phyloP scores from a whole-genome alignment of 2,888 invertebrate genomes.

The Hylaea fasciaria region DNA sequence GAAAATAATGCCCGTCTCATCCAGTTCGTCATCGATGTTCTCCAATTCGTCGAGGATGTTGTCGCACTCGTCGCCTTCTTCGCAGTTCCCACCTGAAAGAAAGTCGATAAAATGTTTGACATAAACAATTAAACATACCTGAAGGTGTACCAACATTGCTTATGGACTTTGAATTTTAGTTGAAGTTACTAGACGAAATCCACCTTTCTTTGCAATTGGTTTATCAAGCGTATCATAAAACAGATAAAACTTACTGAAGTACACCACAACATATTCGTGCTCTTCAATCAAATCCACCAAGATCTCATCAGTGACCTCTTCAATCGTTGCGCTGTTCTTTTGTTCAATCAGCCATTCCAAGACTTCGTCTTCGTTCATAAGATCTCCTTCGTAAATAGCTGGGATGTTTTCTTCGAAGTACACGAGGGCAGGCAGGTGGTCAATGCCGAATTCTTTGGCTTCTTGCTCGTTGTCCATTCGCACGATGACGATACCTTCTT shows the following conservation, averaged over 20 bases:
- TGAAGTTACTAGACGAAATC: no score
- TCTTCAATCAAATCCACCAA: slow-evolving; percentile 93
- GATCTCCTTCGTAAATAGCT: slow-evolving; percentile 95
- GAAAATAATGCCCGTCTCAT: slow-evolving; percentile 96
- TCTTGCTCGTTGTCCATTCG: slow-evolving; percentile 95
- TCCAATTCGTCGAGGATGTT: slow-evolving; percentile 93
- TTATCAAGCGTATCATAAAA: no score
- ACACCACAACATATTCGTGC: slow-evolving; percentile 97
- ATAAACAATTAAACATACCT: no score
- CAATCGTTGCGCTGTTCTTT: slow-evolving; percentile 95
- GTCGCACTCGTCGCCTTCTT: slow-evolving; percentile 94
- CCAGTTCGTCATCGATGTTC: slow-evolving; percentile 96
- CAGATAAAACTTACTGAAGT: slow-evolving; percentile 89
- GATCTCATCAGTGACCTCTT: slow-evolving; percentile 97
- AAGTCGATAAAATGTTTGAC: not conserved
- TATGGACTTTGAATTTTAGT: no score
- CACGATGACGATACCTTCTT: slow-evolving; percentile 95
- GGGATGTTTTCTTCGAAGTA: slow-evolving; percentile 97
- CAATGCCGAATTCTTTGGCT: slow-evolving; percentile 95
- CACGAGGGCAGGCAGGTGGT: slow-evolving; percentile 93
- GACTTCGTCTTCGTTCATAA: slow-evolving; percentile 96
- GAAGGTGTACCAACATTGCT: no score
- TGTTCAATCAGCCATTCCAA: slow-evolving; percentile 95
- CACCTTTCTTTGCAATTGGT: no score
- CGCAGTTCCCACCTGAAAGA: slow-evolving; percentile 90